Evolutionary conservation across 2,888 invertebrate species (phyloP).

Genomic region (Desoria tigrina): DNA sequence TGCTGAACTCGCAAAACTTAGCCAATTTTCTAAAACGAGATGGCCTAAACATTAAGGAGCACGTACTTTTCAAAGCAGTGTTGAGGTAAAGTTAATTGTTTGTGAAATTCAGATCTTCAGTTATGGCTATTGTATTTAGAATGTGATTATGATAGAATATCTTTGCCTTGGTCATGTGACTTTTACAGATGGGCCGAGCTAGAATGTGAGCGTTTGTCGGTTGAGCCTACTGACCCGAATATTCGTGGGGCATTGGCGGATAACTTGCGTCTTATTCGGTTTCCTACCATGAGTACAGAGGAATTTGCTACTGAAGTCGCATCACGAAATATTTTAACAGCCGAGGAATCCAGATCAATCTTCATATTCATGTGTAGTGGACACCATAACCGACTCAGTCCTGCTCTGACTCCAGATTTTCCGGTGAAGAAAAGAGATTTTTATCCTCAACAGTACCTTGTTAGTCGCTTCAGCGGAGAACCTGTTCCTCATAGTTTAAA

Average conservation of each 20-base stretch:
- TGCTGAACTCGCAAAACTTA: constrained; percentile 29
- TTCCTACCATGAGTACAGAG: constrained; percentile 36
- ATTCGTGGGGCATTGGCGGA: constrained; percentile 29
- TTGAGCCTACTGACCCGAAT: constrained; percentile 34
- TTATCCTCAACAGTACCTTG: constrained; percentile 29
- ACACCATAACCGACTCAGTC: constrained; percentile 18
- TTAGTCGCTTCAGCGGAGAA: constrained; percentile 36
- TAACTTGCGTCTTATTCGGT: constrained; percentile 30
- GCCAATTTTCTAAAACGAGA: constrained; percentile 36
- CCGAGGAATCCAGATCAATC: constrained; percentile 39
- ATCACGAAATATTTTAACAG: constrained; percentile 33
- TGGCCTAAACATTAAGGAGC: constrained; percentile 39
- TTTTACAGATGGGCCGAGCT: constrained; percentile 34
- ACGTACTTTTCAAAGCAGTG: constrained; percentile 33
- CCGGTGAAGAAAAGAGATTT: constrained; percentile 33
- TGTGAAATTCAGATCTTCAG: neutral
- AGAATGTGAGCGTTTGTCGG: constrained; percentile 30
- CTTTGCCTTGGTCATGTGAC: neutral
- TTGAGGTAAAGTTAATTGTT: constrained; percentile 24
- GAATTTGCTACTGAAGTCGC: constrained; percentile 41
- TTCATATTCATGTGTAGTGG: constrained; percentile 39
- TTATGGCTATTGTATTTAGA: neutral
- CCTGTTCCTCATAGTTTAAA: constrained; percentile 37
- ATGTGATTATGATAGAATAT: no score
- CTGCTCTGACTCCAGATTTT: constrained; percentile 24